Evolutionary conservation across 2,797 vertebrate genomes (phyloP), one percentile per base, ranked within the genome.

Genomic region (Syngnathus rostellatus): DNA sequence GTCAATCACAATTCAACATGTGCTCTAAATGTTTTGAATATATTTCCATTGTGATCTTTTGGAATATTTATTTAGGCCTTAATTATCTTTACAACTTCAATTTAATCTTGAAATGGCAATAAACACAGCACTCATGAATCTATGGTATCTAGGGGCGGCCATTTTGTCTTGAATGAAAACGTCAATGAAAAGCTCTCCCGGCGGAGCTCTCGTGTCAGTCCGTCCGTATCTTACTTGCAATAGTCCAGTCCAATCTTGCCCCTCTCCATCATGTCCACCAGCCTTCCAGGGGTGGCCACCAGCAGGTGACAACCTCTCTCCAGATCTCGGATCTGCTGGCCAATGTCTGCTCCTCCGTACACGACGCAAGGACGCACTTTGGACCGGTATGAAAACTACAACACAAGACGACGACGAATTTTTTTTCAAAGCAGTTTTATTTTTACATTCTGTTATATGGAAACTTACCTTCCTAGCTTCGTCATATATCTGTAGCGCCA

Each of bases 221-320:
- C 31, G 8, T 37, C 7, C 1, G 2, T 0, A 17, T 80, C 84
- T 81, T 88, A 97, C 93, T 92, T 96, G 95, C 95, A 98, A 77
- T 92, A 95, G 78, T 98, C 95, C 77, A 98, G 83, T 66, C 95
- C 96, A 39, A 98, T 95, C 83, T 98, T 98, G 61, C 95, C 95
- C 69, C 95, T 89, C 85, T 98, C 96, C 94, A 98, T 98, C 96
- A 98, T 98, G 87, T 98, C 96, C 77, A 98, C 95, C 67, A 98
- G 90, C 70, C 95, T 89, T 25, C 96, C 96, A 14, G 96, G 96
- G 48, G 96, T 98, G 37, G 95, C 96, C 61, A 98, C 96, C 80
- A 98, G 88, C 72, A 98, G 91, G 80, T 98, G 96, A 82, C 96
- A 98, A 37, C 96, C 96, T 83, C 94, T 90, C 82, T 98, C 96